phyloP scores from a whole-genome alignment of 2,797 vertebrate species.

The Sebastes steindachneri region DNA sequence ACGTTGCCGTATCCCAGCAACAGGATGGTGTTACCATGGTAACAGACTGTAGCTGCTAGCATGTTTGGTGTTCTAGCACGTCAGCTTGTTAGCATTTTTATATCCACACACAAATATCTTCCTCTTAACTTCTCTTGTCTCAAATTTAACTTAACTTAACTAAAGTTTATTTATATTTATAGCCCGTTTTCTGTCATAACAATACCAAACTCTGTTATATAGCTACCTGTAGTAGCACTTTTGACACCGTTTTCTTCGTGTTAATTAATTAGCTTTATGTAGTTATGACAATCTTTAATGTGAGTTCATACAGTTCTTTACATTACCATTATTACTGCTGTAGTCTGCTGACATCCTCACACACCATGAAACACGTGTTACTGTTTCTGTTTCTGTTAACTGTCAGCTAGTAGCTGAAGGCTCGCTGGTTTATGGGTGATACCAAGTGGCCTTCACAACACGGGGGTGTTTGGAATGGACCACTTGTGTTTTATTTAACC shows the following conservation, averaged over 20 bases:
- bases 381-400: background rate
- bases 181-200: too few species aligned
- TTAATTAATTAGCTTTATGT: background rate
- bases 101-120: background rate
- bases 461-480: background rate
- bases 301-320: background rate
- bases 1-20: background rate
- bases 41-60: background rate
- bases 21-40: background rate
- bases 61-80: background rate
- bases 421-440: background rate
- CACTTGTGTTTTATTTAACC: background rate
- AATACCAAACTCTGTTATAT: background rate
- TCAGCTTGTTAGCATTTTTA: background rate
- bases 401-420: too few species aligned
- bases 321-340: background rate
- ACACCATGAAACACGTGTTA: background rate
- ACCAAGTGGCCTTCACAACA: background rate
- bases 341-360: background rate
- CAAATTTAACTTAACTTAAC: background rate
- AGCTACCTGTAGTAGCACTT: background rate
- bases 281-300: background rate
- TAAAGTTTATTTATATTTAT: background rate
- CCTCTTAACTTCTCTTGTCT: background rate
- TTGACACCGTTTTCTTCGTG: background rate